These are phyloP conservation scores for Trematocara stigmaticum DNA, from an alignment of 2,113 vertebrate species.

Conservation along the genomic window DNA sequence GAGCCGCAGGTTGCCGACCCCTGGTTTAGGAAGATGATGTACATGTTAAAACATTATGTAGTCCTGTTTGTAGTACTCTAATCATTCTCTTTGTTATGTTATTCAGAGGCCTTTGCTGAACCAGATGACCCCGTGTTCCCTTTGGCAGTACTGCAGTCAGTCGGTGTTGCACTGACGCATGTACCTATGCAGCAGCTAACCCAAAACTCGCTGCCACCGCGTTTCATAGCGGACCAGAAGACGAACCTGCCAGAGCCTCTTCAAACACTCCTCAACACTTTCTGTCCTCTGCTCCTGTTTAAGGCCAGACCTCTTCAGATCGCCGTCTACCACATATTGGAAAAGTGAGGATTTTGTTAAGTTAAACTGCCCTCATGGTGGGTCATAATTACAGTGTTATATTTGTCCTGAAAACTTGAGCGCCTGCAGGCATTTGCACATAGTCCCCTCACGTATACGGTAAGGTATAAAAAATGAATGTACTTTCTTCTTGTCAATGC, in stretches of 20 bases:
- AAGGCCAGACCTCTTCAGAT: slow-evolving; percentile 86
- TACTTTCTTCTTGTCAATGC: not conserved
- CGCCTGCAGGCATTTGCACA: not conserved
- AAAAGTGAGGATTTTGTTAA: slow-evolving; percentile 78
- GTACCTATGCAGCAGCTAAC: slow-evolving; percentile 82
- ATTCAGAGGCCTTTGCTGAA: slow-evolving; percentile 70
- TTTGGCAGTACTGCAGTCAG: slow-evolving; percentile 75
- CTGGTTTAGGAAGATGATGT: not conserved
- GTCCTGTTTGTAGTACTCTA: not conserved
- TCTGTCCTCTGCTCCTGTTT: slow-evolving; percentile 86
- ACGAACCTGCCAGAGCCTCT: slow-evolving; percentile 84
- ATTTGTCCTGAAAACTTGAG: not conserved
- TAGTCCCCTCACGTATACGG: not conserved
- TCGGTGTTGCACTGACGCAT: slow-evolving; percentile 82
- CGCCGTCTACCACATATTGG: slow-evolving; percentile 82
- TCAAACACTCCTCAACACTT: slow-evolving; percentile 87
- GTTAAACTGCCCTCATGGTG: not conserved
- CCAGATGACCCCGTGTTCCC: slow-evolving; percentile 73
- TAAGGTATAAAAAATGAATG: not conserved
- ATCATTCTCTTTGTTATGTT: not conserved
- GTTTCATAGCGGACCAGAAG: slow-evolving; percentile 82
- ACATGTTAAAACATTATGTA: not conserved
- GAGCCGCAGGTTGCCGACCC: no score
- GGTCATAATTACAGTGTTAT: not conserved
- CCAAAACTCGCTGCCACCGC: slow-evolving; percentile 81